Evolutionary conservation across 1,140 invertebrate species (phyloP), one percentile per base, ranked within the genome.

Genomic region (Caerostris darwini): DNA sequence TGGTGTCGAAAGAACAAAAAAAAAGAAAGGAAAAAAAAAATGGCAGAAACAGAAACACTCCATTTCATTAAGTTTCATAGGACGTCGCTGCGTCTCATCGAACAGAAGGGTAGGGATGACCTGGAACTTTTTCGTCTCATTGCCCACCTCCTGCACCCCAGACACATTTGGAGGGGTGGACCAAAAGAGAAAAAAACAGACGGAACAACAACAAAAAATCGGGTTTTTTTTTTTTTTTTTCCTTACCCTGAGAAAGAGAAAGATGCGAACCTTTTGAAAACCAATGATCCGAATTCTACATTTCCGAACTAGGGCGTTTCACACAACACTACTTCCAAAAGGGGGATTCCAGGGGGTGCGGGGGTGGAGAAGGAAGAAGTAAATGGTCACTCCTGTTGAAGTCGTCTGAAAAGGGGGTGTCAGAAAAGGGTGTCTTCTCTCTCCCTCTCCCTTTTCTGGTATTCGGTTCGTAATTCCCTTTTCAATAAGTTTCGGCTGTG

Each of bases 331-430:
- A 69, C 87, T 69, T 69, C 61, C 64, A 50, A 89, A n/a, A 89
- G 56, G 10, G 64, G 87, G 87, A 87, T 50, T 50, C 17, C 53
- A 56, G 54, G 17, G 17, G 54, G 19, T 50, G 77, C 17, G 17
- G 54, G 19, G 19, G 82, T 19, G 85, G 12, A 14, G 50, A n/a
- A 61, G 3, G 85, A 19, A 59, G 58, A 34, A 61, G 58, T 59
- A 87, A 89, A 89, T 89, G 87, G 87, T 89, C 87, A 89, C 87
- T 89, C 59, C 64, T 89, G 59, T 69, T 83, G 82, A 19, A 83
- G 82, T 83, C 82, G 19, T 83, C 54, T 61, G 53, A 56, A 87
- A 54, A 59, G 19, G 34, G 58, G 58, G 17, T 57, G 54, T 58
- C 14, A 8, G n/a, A 17, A 19, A 77, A 17, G 69, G 69, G 17